A percentile compares a stretch with the other conserved stretches of the same genome.
These are phyloP conservation scores for Leucophora obtusa DNA, from an alignment of 2,888 invertebrate species.

Conservation along the genomic window DNA sequence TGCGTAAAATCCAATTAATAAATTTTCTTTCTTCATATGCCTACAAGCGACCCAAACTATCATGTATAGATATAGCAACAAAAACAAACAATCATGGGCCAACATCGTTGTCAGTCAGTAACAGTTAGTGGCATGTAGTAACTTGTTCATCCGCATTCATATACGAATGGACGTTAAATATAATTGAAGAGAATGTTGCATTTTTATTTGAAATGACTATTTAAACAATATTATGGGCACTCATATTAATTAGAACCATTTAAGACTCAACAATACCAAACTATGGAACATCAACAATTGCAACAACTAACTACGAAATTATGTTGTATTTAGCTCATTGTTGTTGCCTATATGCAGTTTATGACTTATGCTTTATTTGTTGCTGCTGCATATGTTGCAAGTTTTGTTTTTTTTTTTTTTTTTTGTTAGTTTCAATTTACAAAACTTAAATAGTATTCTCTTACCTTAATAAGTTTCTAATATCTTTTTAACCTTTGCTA, in stretches of 20 bases:
- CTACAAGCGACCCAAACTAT: background rate
- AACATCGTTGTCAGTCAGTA: background rate
- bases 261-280: conserved; percentile 31
- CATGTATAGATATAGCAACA: background rate
- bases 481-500: conserved; percentile 59
- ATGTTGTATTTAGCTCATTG: conserved; percentile 38
- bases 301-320: conserved; percentile 18
- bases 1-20: conserved; percentile 74
- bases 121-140: background rate
- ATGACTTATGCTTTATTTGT: background rate
- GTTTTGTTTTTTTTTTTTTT: background rate
- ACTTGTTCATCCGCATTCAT: background rate
- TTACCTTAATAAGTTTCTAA: conserved; percentile 58
- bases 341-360: conserved; percentile 1
- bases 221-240: conserved; percentile 40
- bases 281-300: background rate
- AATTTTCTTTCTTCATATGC: conserved; percentile 19
- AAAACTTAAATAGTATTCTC: conserved; percentile 16
- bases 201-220: conserved; percentile 30
- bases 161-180: conserved; percentile 1
- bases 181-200: conserved; percentile 35
- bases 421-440: conserved; percentile 21
- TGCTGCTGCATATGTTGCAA: background rate
- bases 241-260: conserved; percentile 55
- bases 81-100: too few relatives aligned